These are phyloP conservation scores for Cataglyphis livida DNA, from an alignment of 2,888 invertebrate genomes.

Conservation along the genomic window DNA sequence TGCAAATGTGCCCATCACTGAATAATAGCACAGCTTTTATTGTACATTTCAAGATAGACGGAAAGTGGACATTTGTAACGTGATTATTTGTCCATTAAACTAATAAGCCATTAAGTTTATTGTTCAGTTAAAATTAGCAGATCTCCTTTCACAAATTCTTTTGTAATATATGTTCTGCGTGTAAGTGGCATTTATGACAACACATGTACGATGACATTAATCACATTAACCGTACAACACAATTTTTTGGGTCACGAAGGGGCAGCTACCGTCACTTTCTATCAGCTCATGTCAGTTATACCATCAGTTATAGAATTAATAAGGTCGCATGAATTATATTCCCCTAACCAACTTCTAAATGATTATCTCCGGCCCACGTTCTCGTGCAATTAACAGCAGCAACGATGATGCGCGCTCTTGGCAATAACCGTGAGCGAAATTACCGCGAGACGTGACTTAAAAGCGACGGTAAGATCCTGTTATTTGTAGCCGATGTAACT, in stretches of 20 bases:
- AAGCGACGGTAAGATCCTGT: slow-evolving; percentile 64
- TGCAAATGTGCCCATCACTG: background rate
- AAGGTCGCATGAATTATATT: slow-evolving; percentile 31
- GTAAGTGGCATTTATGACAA: background rate
- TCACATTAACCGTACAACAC: slow-evolving; percentile 17
- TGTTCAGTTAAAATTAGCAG: slow-evolving; percentile 6
- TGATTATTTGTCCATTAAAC: slow-evolving; percentile 29
- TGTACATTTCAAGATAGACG: background rate
- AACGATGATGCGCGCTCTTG: slow-evolving; percentile 46
- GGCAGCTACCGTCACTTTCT: background rate
- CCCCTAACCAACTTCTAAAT: slow-evolving; percentile 23
- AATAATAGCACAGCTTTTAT: background rate
- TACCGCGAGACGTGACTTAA: slow-evolving; percentile 60
- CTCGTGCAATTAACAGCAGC: slow-evolving; percentile 64
- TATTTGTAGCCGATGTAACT: slow-evolving; percentile 55
- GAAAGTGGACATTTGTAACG: slow-evolving; percentile 19
- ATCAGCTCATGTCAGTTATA: background rate
- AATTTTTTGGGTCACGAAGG: slow-evolving; percentile 29
- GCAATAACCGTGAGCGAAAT: slow-evolving; percentile 49
- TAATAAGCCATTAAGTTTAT: slow-evolving; percentile 20
- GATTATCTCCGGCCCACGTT: slow-evolving; percentile 46
- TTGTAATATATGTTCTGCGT: background rate
- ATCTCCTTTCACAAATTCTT: slow-evolving; percentile 15
- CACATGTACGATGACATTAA: background rate
- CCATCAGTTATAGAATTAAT: slow-evolving; percentile 39